Percentiles rank a stretch among this genome's conserved stretches.
These are phyloP conservation scores for Siniperca scherzeri DNA, from an alignment of 2,797 vertebrate species.

Conservation along the genomic window DNA sequence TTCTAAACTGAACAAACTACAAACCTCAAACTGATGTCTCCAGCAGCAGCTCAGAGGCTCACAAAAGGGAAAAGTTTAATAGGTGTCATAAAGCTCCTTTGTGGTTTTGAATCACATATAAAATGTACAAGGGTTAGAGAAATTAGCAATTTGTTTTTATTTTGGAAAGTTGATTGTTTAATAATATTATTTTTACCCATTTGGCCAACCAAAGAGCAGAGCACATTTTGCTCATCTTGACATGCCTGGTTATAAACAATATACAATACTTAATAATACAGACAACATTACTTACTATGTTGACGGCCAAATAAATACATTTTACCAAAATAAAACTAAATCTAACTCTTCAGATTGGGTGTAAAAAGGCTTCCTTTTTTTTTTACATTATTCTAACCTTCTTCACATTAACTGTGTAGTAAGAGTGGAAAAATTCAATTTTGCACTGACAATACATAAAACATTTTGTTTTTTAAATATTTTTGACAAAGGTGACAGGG, in stretches of 20 bases:
- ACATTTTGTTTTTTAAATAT: not conserved
- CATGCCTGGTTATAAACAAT: not conserved
- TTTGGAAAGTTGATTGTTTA: not conserved
- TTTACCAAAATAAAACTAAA: not conserved
- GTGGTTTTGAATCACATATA: not conserved
- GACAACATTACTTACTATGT: not conserved
- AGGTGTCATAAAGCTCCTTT: conserved; percentile 21
- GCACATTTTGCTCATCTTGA: not conserved
- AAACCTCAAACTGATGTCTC: not conserved
- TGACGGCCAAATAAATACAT: not conserved
- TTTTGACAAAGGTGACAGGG: not conserved
- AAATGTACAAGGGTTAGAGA: not conserved
- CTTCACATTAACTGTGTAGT: not conserved
- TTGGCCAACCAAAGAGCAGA: not conserved
- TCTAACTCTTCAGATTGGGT: not conserved
- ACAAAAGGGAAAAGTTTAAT: not conserved
- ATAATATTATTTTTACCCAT: not conserved
- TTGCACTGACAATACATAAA: not conserved
- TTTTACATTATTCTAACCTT: not conserved
- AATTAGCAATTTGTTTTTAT: not conserved
- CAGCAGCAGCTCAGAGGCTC: not conserved
- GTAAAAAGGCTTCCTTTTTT: not conserved
- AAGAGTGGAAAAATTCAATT: too few species aligned
- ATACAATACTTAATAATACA: not conserved
- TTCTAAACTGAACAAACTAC: not conserved